Evolutionary conservation across 2,888 invertebrate species (phyloP).

Genomic region (Pammene fasciana): DNA sequence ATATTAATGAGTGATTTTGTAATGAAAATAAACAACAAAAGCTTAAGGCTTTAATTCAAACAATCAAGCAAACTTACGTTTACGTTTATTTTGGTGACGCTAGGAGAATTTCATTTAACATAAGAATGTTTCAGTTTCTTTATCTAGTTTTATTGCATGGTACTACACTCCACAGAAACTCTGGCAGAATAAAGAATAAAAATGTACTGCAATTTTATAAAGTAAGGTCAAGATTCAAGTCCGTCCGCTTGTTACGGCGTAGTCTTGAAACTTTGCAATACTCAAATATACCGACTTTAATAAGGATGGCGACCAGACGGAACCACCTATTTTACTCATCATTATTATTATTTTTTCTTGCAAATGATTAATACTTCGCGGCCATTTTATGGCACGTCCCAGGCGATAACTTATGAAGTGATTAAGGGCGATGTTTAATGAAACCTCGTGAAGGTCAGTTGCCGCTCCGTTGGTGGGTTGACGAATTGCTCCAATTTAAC

Average conservation of each 20-base stretch:
- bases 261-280: constrained; percentile 29
- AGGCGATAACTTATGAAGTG: no score
- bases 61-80: neutral
- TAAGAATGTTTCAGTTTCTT: constrained; percentile 7
- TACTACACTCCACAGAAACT: constrained; percentile 10
- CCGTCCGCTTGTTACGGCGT: constrained; percentile 23
- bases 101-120: constrained; percentile 1
- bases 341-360: neutral
- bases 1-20: no score
- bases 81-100: neutral
- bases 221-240: constrained; percentile 33
- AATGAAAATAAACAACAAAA: no score
- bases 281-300: constrained; percentile 26
- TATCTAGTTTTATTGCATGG: constrained; percentile 20
- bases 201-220: constrained; percentile 26
- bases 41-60: neutral
- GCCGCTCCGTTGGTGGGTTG: no score
- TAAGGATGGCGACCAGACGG: constrained; percentile 17
- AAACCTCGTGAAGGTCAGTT: no score
- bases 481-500: no score
- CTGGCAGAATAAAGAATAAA: constrained; percentile 24
- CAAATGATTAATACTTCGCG: neutral
- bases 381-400: no score
- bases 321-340: neutral
- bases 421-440: no score